Evolutionary conservation across 2,113 vertebrate genomes (phyloP).

Genomic region (Ranitomeya variabilis): DNA sequence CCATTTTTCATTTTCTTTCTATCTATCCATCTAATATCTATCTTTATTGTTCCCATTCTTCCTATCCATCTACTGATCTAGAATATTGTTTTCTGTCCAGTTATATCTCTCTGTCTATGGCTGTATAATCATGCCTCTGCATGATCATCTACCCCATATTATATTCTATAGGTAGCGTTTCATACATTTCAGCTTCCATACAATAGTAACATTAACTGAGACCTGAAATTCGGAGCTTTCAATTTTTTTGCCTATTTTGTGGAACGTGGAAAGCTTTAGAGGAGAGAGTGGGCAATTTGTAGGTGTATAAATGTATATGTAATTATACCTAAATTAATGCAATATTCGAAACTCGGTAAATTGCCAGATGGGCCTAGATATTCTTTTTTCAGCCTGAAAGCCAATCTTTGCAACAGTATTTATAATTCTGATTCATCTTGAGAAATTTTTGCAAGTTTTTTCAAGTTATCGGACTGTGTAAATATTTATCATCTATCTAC

Average conservation of each 20-base stretch:
- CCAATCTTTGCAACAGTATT: neutral
- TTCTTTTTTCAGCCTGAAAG: neutral
- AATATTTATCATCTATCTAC: neutral
- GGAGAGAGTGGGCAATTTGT: neutral
- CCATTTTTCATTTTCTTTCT: too few species aligned
- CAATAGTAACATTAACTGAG: neutral
- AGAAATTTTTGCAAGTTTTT: neutral
- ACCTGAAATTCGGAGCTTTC: neutral
- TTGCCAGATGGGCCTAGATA: slow-evolving; percentile 8
- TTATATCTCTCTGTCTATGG: neutral
- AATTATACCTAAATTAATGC: neutral
- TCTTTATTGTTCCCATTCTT: neutral
- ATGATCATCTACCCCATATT: neutral
- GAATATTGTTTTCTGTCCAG: neutral
- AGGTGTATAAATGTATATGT: neutral
- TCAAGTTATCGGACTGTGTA: neutral
- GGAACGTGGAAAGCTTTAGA: too few species aligned
- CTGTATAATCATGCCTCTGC: neutral
- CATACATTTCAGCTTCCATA: neutral
- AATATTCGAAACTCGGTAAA: neutral
- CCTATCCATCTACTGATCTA: neutral
- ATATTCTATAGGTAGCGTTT: neutral
- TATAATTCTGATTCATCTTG: neutral
- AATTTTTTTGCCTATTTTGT: neutral
- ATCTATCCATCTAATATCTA: neutral